These are phyloP conservation scores for Drosophila peninsularis DNA, from an alignment of 2,888 invertebrate species.

Conservation along the genomic window DNA sequence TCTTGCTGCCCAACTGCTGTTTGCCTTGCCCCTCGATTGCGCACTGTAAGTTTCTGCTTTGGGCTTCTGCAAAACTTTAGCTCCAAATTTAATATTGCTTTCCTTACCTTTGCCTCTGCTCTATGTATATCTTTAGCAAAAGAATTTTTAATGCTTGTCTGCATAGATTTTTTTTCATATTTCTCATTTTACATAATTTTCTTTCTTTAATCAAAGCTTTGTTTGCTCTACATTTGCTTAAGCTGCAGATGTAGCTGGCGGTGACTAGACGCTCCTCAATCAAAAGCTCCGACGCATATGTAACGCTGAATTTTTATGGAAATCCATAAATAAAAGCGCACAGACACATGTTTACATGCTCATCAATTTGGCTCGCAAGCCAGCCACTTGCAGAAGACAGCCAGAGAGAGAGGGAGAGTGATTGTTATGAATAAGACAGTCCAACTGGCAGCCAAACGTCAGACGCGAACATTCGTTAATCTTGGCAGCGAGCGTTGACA, in stretches of 20 bases:
- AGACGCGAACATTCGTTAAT: constrained; percentile 74
- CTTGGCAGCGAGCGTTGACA: constrained; percentile 63
- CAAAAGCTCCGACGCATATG: constrained; percentile 72
- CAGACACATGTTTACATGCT: constrained; percentile 78
- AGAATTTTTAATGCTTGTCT: constrained; percentile 7
- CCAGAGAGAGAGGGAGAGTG: not conserved
- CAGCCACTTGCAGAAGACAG: constrained; percentile 23
- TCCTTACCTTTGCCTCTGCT: not conserved
- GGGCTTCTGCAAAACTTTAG: constrained; percentile 9
- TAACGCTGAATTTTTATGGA: constrained; percentile 73
- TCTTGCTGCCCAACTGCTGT: not conserved
- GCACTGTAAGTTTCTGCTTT: constrained; percentile 13
- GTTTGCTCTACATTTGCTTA: constrained; percentile 24
- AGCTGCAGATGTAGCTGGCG: constrained; percentile 28
- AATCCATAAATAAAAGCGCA: constrained; percentile 76
- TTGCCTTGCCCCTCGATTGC: not conserved
- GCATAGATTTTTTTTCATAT: constrained; percentile 8
- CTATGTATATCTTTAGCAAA: constrained; percentile 4
- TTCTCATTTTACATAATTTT: constrained; percentile 20
- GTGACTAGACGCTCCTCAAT: constrained; percentile 66
- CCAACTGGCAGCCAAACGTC: constrained; percentile 62
- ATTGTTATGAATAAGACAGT: constrained; percentile 24
- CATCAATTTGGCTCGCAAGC: constrained; percentile 65
- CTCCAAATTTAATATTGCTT: constrained; percentile 14
- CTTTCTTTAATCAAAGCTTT: constrained; percentile 49